Evolutionary conservation across 2,888 invertebrate species (phyloP), one percentile per base, ranked within the genome.

Genomic region (Coenonympha arcania): DNA sequence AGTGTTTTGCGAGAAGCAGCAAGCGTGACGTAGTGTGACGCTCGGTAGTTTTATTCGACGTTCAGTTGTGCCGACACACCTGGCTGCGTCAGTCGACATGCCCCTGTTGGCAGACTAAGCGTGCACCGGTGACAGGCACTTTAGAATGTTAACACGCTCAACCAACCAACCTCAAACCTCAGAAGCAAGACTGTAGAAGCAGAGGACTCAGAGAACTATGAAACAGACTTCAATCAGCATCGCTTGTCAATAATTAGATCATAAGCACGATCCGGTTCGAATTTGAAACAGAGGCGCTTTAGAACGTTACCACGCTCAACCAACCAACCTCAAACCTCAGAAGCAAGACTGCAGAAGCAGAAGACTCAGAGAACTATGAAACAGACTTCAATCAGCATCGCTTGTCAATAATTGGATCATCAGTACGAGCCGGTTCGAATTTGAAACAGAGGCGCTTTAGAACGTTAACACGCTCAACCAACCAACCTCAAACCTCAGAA

Each of bases 31-130:
- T 50, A 31, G 50, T 69, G 69, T 74, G 72, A 76, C 74, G 75
- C 64, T 63, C 70, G 71, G 71, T 50, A 41, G 68, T 73, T 68
- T 64, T 72, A 70, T 66, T 73, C 64, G 64, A 63, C 67, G 57
- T 73, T 71, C 76, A 77, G 73, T 75, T 71, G 75, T 71, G 73
- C 70, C 72, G 79, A 76, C 72, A 76, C 76, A 80, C 71, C 70
- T 76, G 68, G 77, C 67, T 69, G 76, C 69, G 54, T 63, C 62
- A 68, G 44, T 68, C 70, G 71, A 66, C 69, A 69, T 68, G 73
- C 69, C 68, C 58, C 65, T 64, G 64, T 66, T 67, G 66, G 66
- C 62, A 60, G 71, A 50, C 42, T 39, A 34, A 24, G 44, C 42
- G 11, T 51, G 33, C 22, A 50, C 42, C 37, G 30, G 13, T 18